Evolutionary conservation across 2,888 invertebrate genomes (phyloP).

Genomic region (Diarsia mendica): DNA sequence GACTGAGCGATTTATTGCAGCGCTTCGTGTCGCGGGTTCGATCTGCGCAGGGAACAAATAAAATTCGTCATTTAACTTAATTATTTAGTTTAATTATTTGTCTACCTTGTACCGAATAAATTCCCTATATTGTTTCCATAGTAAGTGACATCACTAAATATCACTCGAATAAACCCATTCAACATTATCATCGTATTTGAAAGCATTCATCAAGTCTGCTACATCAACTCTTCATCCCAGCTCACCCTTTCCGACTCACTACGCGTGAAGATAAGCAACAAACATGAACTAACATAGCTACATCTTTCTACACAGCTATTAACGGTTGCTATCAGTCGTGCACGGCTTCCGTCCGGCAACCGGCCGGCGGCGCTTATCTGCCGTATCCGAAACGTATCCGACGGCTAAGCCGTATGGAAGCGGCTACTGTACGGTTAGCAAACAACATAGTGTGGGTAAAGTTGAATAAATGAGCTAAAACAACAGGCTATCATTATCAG

Average conservation of each 20-base stretch:
- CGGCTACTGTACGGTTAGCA: background rate
- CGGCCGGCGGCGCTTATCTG: conserved; percentile 45
- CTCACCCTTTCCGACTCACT: background rate
- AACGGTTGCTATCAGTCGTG: conserved; percentile 29
- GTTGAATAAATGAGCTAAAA: background rate
- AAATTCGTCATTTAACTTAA: no score
- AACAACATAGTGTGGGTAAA: background rate
- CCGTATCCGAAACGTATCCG: conserved; percentile 29
- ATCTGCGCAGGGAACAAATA: no score
- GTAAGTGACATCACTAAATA: background rate
- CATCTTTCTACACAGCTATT: background rate
- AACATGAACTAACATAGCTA: conserved; percentile 4
- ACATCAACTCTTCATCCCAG: background rate
- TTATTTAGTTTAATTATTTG: no score
- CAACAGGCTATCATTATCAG: background rate
- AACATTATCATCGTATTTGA: conserved; percentile 2
- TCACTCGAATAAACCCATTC: background rate
- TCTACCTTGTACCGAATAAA: no score
- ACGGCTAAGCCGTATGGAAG: conserved; percentile 19
- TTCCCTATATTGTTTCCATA: no score
- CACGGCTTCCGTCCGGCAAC: conserved; percentile 37
- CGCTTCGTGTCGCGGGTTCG: no score
- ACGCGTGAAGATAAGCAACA: conserved; percentile 48
- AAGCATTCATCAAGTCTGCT: background rate
- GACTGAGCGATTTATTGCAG: no score